Evolutionary conservation across 2,797 vertebrate species (phyloP), one percentile per base, ranked within the genome.

Genomic region (Falco novaeseelandiae): DNA sequence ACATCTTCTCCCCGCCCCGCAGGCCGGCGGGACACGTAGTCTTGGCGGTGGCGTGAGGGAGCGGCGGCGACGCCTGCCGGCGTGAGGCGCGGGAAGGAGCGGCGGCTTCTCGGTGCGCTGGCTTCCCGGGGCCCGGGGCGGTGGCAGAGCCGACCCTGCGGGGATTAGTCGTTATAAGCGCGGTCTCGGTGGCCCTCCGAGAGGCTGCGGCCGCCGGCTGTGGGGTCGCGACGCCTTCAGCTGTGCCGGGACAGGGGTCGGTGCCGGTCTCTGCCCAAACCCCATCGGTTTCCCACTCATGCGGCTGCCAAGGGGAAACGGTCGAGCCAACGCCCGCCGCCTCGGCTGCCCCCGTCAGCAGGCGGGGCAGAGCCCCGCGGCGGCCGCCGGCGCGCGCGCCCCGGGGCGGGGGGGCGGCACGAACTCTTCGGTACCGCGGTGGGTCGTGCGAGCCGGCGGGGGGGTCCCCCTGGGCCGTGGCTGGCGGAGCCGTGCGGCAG

Each of bases 11-110:
- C 22, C 62, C 44, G 69, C 59, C 96, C 91, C 89, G 57, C 61
- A 61, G 87, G n/a, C 44, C 79, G 81, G 48, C 40, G 95, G 96
- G 95, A 91, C n/a, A 0, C 52, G 93, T 85, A 93, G 92, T 88
- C 8, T 19, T 44, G 5, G 32, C 11, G 25, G 21, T 4, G 9
- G 8, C 32, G 6, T 3, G 17, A 27, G 10, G n/a, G 23, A 48
- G 20, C 7, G 2, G 22, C 21, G 14, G 3, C 7, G 1, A 1
- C 30, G 17, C n/a, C 52, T 10, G 8, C 61, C 10, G 30, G 27
- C 30, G 29, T 21, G n/a, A 25, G 57, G 8, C 4, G 32, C 30
- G 40, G 40, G 40, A 42, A 2, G 23, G 27, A 7, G 18, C 6
- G 8, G 25, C 32, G 12, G n/a, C 19, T 38, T 36, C 14, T 32